Evolutionary conservation across 2,888 invertebrate species (phyloP), one percentile per base, ranked within the genome.

Genomic region (Campoplex capitator): DNA sequence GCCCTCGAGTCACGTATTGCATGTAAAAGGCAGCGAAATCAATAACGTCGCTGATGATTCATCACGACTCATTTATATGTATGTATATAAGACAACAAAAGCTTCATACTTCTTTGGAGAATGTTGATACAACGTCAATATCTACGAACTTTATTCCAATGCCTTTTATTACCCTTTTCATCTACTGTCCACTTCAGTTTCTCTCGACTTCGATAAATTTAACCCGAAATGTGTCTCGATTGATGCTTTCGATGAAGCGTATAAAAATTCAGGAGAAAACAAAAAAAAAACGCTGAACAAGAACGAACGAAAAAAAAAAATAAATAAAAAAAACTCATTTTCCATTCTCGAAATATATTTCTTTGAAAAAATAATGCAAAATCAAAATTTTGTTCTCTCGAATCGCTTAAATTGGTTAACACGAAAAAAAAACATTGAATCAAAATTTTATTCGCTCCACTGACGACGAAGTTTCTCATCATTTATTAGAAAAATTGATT

Each of bases 1-100:
- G 78, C 84, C 84, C 87, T 87, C 75, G 38, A 84, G 87, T 87
- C 84, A 84, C 87, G 87, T 84, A 84, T 87, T 71, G 74, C 86
- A 81, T 87, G 84, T 82, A 75, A 81, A 82, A 84, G 87, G 68
- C 87, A 87, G 87, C 56, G 68, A 70, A 87, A 87, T 87, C 87
- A 82, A 87, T 87, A 87, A 82, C 78, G 78, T 78, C 68, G 58
- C 78, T 87, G 84, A 84, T 87, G 87, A 84, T 87, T 84, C 84
- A 82, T 84, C 81, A 54, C 62, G 71, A 45, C 32, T 78, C 35
- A 13, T 79, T 35, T 68, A 51, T 45, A 70, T 28, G 38, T 32
- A 16, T 76, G 35, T 51, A 75, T 58, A 75, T 82, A 58, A n/a
- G n/a, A 58, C 38, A 58, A 11, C 28, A 18, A 54, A n/a, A 28